These are phyloP conservation scores for Adelognathus sp. DNA, from an alignment of 2,888 invertebrate species.

Conservation along the genomic window DNA sequence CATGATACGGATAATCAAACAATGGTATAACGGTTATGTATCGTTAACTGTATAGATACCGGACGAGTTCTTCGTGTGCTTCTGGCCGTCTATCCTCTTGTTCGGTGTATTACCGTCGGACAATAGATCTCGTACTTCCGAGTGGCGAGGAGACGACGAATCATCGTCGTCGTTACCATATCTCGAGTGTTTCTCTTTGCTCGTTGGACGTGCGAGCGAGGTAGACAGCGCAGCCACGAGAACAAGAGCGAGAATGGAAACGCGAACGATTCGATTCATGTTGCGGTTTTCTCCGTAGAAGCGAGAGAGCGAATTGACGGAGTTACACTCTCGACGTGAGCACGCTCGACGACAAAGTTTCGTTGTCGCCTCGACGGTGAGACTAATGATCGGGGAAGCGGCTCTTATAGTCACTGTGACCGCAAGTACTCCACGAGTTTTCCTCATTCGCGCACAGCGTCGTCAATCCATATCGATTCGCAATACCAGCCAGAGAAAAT, in stretches of 20 bases:
- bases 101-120: constrained; percentile 66
- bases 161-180: constrained; percentile 8
- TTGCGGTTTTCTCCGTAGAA: constrained; percentile 6
- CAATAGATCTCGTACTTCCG: constrained; percentile 68
- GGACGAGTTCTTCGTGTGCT: constrained; percentile 60
- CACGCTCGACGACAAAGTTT: background rate
- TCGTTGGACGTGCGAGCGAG: constrained; percentile 29
- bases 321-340: background rate
- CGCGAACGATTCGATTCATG: constrained; percentile 37
- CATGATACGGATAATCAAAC: background rate
- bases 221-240: constrained; percentile 20
- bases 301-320: too few relatives aligned
- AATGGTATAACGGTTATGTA: background rate
- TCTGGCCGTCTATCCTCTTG: constrained; percentile 60
- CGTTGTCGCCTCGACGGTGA: constrained; percentile 5
- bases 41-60: constrained; percentile 58
- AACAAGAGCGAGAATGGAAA: constrained; percentile 20
- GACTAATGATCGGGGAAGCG: constrained; percentile 44
- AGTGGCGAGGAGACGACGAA: constrained; percentile 33
- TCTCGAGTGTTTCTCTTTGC: background rate
- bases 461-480: background rate
- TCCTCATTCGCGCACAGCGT: background rate
- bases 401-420: constrained; percentile 50
- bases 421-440: background rate
- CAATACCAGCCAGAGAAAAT: background rate